A percentile compares a stretch with the other conserved stretches of the same genome.
Evolutionary conservation across 2,113 vertebrate genomes (phyloP).

Genomic region (Aleadryas rufinucha): DNA sequence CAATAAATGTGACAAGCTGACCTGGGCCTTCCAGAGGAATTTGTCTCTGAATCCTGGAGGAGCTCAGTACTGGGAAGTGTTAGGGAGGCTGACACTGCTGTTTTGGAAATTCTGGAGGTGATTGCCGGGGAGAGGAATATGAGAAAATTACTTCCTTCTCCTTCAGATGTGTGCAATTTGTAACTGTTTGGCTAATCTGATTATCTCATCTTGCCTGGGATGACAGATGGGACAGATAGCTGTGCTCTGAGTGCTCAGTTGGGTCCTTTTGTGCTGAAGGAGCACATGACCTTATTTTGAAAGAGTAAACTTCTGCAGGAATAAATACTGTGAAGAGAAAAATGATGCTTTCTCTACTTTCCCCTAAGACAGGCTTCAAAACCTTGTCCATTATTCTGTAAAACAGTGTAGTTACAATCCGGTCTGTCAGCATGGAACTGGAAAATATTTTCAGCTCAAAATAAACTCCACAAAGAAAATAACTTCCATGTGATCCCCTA

Average conservation of each 20-base stretch:
- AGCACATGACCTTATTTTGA: background rate
- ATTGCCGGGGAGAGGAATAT: background rate
- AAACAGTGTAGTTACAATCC: background rate
- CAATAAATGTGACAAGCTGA: background rate
- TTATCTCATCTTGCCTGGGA: background rate
- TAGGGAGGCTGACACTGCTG: background rate
- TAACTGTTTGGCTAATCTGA: background rate
- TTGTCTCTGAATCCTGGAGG: background rate
- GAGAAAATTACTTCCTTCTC: slow-evolving; percentile 4
- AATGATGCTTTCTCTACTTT: background rate
- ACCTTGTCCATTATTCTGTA: background rate
- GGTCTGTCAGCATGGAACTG: slow-evolving; percentile 4
- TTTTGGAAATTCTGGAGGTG: background rate
- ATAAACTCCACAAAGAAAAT: slow-evolving; percentile 30
- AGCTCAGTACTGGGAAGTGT: background rate
- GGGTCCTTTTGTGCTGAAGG: background rate
- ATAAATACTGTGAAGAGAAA: background rate
- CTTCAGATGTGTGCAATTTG: background rate
- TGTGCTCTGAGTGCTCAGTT: background rate
- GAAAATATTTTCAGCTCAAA: slow-evolving; percentile 53
- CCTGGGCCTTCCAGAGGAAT: background rate
- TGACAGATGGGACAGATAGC: background rate
- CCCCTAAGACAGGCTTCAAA: background rate
- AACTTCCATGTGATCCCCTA: slow-evolving; percentile 25
- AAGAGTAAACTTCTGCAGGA: background rate